Evolutionary conservation across 2,797 vertebrate genomes (phyloP), one percentile per base, ranked within the genome.

Genomic region (Staurois parvus): DNA sequence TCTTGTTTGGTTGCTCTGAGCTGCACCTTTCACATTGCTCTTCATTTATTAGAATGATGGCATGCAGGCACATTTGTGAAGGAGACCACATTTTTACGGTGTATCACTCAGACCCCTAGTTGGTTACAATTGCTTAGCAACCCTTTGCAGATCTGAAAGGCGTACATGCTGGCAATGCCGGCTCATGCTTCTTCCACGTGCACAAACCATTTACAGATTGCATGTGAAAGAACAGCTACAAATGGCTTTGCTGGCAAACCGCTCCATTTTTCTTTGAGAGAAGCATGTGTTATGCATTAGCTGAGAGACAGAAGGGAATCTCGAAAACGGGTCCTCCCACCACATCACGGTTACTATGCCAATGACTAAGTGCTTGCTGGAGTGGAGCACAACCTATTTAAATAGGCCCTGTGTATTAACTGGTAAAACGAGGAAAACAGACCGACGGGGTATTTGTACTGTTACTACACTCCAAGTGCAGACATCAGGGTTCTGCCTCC

Each of bases 301-400:
- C 62, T 56, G 52, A 56, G 72, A 79, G 24, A 74, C 59, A 52
- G 83, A 74, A 85, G 77, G 84, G 62, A 80, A 79, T 85, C 76
- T 85, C 69, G 72, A 24, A 37, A 74, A 24, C 56, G 66, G 69
- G 37, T 21, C 67, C 66, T 74, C 84, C 84, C 29, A 67, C 56
- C 76, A 72, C 67, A 79, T 79, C 76, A 76, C 10, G 17, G 81
- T 76, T 83, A 76, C 81, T 83, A 83, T 83, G 81, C 81, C 81
- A 73, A 77, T 84, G 68, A 84, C 62, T 69, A 32, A 42, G 64
- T 64, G 83, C 76, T 72, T n/a, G 24, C 75, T 79, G 75, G n/a
- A 84, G 66, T 78, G 75, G 40, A 77, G 48, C 48, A 59, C 45
- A 77, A 66, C 83, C 56, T 10, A 64, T 64, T 45, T 84, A 59